phyloP scores from a whole-genome alignment of 2,797 vertebrate species.

The Pseudomugil tenellus region DNA sequence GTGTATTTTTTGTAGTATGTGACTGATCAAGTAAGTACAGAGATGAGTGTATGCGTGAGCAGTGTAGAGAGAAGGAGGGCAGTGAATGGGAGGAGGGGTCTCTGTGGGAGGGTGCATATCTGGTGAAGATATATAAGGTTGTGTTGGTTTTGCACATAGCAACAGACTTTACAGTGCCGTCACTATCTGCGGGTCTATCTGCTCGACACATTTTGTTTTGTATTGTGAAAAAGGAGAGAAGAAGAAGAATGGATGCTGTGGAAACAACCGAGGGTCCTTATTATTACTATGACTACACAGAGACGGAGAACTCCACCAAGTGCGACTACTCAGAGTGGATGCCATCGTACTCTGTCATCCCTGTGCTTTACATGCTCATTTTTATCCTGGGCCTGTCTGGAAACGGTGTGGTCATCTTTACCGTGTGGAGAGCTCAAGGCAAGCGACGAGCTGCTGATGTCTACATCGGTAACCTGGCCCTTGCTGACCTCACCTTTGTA shows the following conservation, averaged over 20 bases:
- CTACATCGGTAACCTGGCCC: constrained; percentile 90
- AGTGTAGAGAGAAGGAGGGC: constrained; percentile 38
- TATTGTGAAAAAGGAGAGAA: background rate
- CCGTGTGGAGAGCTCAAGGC: constrained; percentile 85
- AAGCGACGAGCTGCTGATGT: constrained; percentile 85
- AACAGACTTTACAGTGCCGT: constrained; percentile 58
- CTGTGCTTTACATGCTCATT: constrained; percentile 89
- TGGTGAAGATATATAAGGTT: constrained; percentile 73
- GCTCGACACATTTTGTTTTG: background rate
- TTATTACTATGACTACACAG: constrained; percentile 76
- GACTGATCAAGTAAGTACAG: constrained; percentile 24
- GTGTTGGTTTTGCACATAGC: constrained; percentile 43
- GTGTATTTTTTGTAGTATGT: background rate
- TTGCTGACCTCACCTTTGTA: constrained; percentile 91
- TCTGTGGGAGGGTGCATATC: constrained; percentile 51
- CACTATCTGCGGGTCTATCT: constrained; percentile 37
- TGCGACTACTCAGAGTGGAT: constrained; percentile 85
- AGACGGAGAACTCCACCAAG: constrained; percentile 67
- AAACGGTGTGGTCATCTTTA: constrained; percentile 90
- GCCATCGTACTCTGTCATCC: constrained; percentile 85
- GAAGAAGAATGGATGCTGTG: constrained; percentile 55
- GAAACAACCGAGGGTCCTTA: constrained; percentile 21
- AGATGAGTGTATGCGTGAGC: constrained; percentile 20
- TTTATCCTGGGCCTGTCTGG: constrained; percentile 89
- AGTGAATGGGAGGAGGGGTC: constrained; percentile 30